These are phyloP conservation scores for Agonopterix subpropinquella DNA, from an alignment of 2,888 invertebrate species.

Conservation along the genomic window DNA sequence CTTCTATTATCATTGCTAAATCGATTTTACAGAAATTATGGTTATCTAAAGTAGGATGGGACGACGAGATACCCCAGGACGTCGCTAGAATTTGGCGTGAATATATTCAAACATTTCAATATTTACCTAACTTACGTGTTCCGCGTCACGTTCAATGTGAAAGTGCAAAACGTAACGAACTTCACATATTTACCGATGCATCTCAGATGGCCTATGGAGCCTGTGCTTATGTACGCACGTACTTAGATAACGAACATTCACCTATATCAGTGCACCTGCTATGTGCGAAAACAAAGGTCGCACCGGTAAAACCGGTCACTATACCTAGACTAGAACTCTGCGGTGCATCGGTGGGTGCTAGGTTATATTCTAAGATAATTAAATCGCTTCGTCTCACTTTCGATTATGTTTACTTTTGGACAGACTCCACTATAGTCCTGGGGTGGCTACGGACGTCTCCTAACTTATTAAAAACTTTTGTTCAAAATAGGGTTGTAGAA, in stretches of 20 bases:
- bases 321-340: slow-evolving; percentile 21
- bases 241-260: not conserved
- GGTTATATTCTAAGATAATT: slow-evolving; percentile 10
- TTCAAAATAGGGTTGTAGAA: slow-evolving; percentile 13
- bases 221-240: slow-evolving; percentile 15
- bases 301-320: slow-evolving; percentile 14
- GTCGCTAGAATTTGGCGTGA: not conserved
- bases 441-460: slow-evolving; percentile 14
- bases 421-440: slow-evolving; percentile 19
- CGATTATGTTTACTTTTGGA: slow-evolving; percentile 13
- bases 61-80: slow-evolving; percentile 5
- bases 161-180: slow-evolving; percentile 2
- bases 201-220: slow-evolving; percentile 13
- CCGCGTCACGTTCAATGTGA: slow-evolving; percentile 9
- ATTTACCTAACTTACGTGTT: slow-evolving; percentile 2
- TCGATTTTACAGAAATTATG: slow-evolving; percentile 7
- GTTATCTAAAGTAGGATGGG: slow-evolving; percentile 6
- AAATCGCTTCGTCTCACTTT: slow-evolving; percentile 5
- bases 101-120: not conserved
- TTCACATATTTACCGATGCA: slow-evolving; percentile 17
- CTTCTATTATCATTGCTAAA: slow-evolving; percentile 5
- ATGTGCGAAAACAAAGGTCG: slow-evolving; percentile 14
- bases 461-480: slow-evolving; percentile 13
- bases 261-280: slow-evolving; percentile 10
- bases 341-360: slow-evolving; percentile 17